phyloP scores from a whole-genome alignment of 1,140 invertebrate species.

The Eriosoma lanigerum region DNA sequence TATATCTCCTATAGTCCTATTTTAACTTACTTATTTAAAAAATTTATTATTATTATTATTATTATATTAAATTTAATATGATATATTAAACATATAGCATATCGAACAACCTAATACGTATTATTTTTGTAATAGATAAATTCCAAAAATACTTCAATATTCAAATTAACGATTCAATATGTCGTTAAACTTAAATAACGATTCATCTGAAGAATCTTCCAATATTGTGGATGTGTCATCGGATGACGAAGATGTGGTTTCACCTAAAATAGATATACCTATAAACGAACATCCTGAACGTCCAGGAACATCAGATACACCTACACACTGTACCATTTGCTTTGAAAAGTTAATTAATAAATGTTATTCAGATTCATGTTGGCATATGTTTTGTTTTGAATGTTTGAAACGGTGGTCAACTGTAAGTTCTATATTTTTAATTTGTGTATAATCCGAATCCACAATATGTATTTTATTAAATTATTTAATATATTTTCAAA shows the following conservation, averaged over 20 bases:
- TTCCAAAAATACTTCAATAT: no score
- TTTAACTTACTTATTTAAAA: no score
- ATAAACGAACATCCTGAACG: not conserved
- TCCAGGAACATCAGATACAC: not conserved
- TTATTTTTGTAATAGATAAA: no score
- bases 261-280: not conserved
- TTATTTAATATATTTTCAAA: not conserved
- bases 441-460: no score
- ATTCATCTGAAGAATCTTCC: not conserved
- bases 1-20: no score
- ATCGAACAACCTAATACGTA: no score
- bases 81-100: no score
- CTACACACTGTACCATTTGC: slow-evolving; percentile 39
- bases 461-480: no score
- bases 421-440: slow-evolving; percentile 6
- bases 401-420: slow-evolving; percentile 38
- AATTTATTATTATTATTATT: no score
- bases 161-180: not conserved
- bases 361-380: slow-evolving; percentile 34
- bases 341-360: slow-evolving; percentile 20
- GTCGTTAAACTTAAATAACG: not conserved
- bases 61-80: no score
- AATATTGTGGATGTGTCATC: not conserved
- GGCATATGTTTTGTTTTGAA: slow-evolving; percentile 40
- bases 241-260: not conserved